Evolutionary conservation across 2,888 invertebrate genomes (phyloP).

Genomic region (Raillietiella orientalis): DNA sequence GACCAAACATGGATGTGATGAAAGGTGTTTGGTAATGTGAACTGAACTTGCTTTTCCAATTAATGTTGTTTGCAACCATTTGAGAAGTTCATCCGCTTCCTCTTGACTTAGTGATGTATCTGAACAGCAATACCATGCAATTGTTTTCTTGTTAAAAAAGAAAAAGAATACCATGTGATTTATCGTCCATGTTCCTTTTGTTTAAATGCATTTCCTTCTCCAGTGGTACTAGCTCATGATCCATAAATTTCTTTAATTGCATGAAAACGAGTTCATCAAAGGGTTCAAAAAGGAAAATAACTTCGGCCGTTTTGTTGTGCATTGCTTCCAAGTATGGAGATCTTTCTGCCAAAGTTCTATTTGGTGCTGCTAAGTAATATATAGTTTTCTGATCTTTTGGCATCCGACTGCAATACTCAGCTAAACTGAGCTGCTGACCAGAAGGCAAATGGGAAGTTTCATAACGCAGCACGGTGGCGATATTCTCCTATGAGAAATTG

Average conservation of each 20-base stretch:
- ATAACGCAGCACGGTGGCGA: slow-evolving; percentile 57
- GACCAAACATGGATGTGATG: slow-evolving; percentile 70
- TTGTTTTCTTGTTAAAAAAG: background rate
- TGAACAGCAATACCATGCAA: slow-evolving; percentile 1
- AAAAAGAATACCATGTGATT: slow-evolving; percentile 19
- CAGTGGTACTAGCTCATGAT: slow-evolving; percentile 42
- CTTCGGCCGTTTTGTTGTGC: slow-evolving; percentile 55
- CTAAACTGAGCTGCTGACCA: slow-evolving; percentile 32
- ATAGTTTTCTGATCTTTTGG: slow-evolving; percentile 49
- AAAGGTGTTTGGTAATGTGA: slow-evolving; percentile 47
- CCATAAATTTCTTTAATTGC: slow-evolving; percentile 51
- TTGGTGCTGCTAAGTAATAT: slow-evolving; percentile 76
- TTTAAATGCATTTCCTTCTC: slow-evolving; percentile 71
- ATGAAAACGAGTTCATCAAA: slow-evolving; percentile 81
- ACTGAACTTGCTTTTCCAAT: slow-evolving; percentile 47
- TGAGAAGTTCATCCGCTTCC: slow-evolving; percentile 41
- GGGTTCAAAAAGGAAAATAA: slow-evolving; percentile 82
- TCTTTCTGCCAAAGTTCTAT: slow-evolving; percentile 61
- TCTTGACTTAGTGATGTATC: slow-evolving; percentile 20
- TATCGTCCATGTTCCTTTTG: slow-evolving; percentile 13
- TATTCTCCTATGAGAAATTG: slow-evolving; percentile 33
- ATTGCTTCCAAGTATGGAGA: slow-evolving; percentile 86
- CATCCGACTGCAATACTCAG: slow-evolving; percentile 44
- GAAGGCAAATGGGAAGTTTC: slow-evolving; percentile 48
- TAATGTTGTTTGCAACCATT: slow-evolving; percentile 41